Conservation (phyloP, 2,888 invertebrate species). For the Zootermopsis nevadensis region DNA sequence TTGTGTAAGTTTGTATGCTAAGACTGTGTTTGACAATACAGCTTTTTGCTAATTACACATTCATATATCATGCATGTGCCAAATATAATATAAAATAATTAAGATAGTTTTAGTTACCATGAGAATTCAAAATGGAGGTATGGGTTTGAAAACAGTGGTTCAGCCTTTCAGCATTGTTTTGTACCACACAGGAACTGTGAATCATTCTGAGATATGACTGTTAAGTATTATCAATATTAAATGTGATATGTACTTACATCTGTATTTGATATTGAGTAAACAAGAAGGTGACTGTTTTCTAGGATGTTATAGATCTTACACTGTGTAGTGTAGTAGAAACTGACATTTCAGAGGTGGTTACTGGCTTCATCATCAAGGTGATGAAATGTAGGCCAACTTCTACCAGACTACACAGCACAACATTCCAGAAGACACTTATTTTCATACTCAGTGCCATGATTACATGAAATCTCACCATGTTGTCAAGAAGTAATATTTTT, state of each 20-base stretch:
- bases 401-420: too few relatives aligned
- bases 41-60: background rate
- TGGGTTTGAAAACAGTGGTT: background rate
- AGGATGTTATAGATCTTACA: too few relatives aligned
- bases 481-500: background rate
- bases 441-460: too few relatives aligned
- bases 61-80: background rate
- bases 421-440: too few relatives aligned
- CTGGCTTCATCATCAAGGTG: too few relatives aligned
- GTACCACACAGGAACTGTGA: background rate
- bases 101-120: background rate
- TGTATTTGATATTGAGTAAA: slow-evolving; percentile 5
- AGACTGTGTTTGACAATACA: background rate
- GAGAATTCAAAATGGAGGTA: background rate
- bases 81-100: background rate
- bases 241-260: background rate
- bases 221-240: background rate
- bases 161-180: background rate
- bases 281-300: too few relatives aligned
- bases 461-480: too few relatives aligned
- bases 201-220: background rate
- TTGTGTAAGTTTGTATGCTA: background rate
- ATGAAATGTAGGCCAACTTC: too few relatives aligned
- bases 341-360: too few relatives aligned
- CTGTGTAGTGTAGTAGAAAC: too few relatives aligned